Conservation (phyloP, 2,113 vertebrate genomes). For the Lathamus discolor region DNA sequence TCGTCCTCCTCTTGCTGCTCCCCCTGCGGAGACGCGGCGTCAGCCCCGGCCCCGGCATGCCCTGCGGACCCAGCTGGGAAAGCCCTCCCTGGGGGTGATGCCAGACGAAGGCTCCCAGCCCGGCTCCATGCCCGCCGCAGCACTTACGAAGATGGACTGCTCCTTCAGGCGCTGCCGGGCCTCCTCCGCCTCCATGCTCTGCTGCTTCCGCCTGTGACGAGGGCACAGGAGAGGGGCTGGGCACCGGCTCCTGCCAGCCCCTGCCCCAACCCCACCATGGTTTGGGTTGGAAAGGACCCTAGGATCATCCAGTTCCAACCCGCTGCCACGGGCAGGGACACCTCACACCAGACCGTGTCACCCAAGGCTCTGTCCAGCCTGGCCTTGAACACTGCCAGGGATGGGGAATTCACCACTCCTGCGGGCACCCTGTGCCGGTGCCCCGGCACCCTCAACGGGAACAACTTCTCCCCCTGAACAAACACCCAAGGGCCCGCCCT, state of each 20-base stretch:
- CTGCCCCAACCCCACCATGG: not conserved
- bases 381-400: not conserved
- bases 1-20: slow-evolving; percentile 82
- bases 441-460: too few relatives aligned
- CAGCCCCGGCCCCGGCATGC: not conserved
- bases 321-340: not conserved
- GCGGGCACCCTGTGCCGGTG: not conserved
- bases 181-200: slow-evolving; percentile 89
- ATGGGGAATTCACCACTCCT: not conserved
- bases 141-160: slow-evolving; percentile 86
- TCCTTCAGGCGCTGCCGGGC: slow-evolving; percentile 83
- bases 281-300: not conserved
- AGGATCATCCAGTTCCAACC: not conserved
- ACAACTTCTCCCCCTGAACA: not conserved
- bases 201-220: slow-evolving; percentile 84
- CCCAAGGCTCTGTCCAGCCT: not conserved
- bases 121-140: accelerated
- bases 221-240: not conserved
- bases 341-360: not conserved
- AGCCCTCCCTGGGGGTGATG: not conserved
- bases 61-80: not conserved
- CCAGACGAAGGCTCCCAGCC: accelerated
- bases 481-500: not conserved
- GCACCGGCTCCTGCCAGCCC: not conserved
- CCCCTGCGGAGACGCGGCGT: slow-evolving; percentile 37